Evolutionary conservation across 2,113 vertebrate species (phyloP).

Genomic region (Gymnocephalus cernua): DNA sequence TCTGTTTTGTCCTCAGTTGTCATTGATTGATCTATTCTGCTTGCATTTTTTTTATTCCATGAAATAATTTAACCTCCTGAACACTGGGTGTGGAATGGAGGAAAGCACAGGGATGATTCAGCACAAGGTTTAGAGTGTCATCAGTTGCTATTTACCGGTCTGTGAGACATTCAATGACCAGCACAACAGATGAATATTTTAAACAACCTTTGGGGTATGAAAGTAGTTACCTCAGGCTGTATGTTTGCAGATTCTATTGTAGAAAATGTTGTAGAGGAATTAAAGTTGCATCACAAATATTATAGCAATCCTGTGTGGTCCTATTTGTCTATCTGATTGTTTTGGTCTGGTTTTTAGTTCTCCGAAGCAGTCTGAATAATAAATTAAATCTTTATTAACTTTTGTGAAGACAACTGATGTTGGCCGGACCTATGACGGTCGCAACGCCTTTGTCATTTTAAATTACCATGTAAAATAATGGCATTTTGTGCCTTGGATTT

Average conservation of each 20-base stretch:
- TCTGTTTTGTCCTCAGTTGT: constrained; percentile 41
- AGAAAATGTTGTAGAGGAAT: not conserved
- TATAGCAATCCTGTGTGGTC: not conserved
- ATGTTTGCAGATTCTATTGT: not conserved
- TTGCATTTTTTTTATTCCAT: constrained; percentile 2
- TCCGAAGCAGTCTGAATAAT: not conserved
- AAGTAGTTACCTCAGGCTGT: not conserved
- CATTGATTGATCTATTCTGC: constrained; percentile 82
- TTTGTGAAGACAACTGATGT: not conserved
- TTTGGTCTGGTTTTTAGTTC: not conserved
- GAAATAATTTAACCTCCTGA: constrained; percentile 65
- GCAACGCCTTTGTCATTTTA: no score
- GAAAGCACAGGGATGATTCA: constrained; percentile 70
- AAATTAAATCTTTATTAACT: not conserved
- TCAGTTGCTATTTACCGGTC: constrained; percentile 63
- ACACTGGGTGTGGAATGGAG: constrained; percentile 64
- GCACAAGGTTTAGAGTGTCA: constrained; percentile 81
- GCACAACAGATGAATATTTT: constrained; percentile 42
- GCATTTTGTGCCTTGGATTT: no score
- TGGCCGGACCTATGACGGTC: no score
- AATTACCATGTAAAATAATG: no score
- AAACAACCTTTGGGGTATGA: constrained; percentile 6
- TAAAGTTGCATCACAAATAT: not conserved
- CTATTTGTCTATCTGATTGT: not conserved
- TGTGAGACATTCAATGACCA: constrained; percentile 48